These are phyloP conservation scores for Meda fulgida DNA, from an alignment of 2,797 vertebrate species.

Conservation along the genomic window DNA sequence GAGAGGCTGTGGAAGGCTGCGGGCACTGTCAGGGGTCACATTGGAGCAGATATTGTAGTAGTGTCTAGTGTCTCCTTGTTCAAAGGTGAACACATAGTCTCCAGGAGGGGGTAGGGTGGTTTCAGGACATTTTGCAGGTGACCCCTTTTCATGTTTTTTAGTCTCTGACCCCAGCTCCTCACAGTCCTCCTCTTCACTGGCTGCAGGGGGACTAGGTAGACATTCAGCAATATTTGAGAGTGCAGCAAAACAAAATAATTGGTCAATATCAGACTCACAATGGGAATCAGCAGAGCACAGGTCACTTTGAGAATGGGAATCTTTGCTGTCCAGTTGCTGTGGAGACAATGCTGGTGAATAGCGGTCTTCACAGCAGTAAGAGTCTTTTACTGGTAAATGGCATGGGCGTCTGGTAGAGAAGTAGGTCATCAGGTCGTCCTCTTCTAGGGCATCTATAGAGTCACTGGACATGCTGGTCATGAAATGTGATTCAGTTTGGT, in stretches of 20 bases:
- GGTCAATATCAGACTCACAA: constrained; percentile 56
- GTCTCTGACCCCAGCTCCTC: constrained; percentile 65
- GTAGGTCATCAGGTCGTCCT: constrained; percentile 85
- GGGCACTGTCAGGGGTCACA: constrained; percentile 82
- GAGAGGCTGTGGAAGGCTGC: constrained; percentile 62
- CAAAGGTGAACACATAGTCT: constrained; percentile 78
- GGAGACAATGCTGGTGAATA: constrained; percentile 51
- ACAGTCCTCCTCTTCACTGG: constrained; percentile 74
- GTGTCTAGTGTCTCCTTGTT: constrained; percentile 74
- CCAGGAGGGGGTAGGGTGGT: constrained; percentile 58
- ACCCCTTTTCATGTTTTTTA: constrained; percentile 39
- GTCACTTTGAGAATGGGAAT: constrained; percentile 24
- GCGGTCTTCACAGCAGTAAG: constrained; percentile 58
- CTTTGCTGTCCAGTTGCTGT: constrained; percentile 29
- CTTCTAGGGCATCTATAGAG: constrained; percentile 90
- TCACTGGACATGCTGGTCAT: constrained; percentile 89
- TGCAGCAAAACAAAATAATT: constrained; percentile 79
- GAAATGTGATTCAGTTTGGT: constrained; percentile 79
- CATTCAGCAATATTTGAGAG: constrained; percentile 75
- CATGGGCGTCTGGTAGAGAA: constrained; percentile 76
- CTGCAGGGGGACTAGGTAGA: constrained; percentile 74
- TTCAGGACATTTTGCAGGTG: constrained; percentile 51
- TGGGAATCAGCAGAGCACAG: constrained; percentile 47
- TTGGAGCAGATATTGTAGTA: constrained; percentile 88
- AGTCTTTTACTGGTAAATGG: constrained; percentile 57